A percentile compares a stretch with the other conserved stretches of the same genome.
These are phyloP conservation scores for Pseudolaguvia tuberculata DNA, from an alignment of 2,113 vertebrate genomes.

Conservation along the genomic window DNA sequence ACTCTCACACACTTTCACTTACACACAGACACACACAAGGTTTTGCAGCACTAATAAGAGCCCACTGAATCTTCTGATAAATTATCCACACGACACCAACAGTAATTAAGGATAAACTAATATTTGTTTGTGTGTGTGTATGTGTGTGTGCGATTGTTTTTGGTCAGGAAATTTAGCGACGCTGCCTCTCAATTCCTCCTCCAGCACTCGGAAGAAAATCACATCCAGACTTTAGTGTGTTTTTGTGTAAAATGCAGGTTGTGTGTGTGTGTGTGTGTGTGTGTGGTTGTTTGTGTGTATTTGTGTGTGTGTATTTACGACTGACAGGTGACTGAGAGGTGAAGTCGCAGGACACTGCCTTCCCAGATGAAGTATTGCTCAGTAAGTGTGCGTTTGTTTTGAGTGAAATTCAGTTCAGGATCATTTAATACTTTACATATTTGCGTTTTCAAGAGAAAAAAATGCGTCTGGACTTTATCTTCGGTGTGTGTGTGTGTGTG, in stretches of 20 bases:
- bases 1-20: conserved; percentile 14
- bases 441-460: conserved; percentile 19
- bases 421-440: conserved; percentile 11
- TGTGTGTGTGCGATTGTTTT: conserved; percentile 59
- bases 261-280: not conserved
- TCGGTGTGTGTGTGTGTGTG: not conserved
- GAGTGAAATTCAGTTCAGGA: conserved; percentile 1
- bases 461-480: conserved; percentile 18
- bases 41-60: conserved; percentile 1
- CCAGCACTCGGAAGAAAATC: conserved; percentile 64
- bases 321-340: not conserved
- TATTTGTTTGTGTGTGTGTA: conserved; percentile 26
- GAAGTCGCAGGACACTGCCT: not conserved
- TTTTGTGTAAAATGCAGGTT: not conserved
- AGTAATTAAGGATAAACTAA: not conserved
- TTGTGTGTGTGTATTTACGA: not conserved
- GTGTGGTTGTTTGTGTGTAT: not conserved
- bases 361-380: not conserved
- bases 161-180: conserved; percentile 78
- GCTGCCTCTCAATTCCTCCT: conserved; percentile 55
- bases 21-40: not conserved
- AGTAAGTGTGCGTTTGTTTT: not conserved
- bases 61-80: conserved; percentile 2
- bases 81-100: not conserved
- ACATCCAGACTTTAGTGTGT: conserved; percentile 71